These are phyloP conservation scores for Aphrocallistes beatrix DNA, from an alignment of 37 sponge, comb jelly and placozoan genomes.

Conservation along the genomic window DNA sequence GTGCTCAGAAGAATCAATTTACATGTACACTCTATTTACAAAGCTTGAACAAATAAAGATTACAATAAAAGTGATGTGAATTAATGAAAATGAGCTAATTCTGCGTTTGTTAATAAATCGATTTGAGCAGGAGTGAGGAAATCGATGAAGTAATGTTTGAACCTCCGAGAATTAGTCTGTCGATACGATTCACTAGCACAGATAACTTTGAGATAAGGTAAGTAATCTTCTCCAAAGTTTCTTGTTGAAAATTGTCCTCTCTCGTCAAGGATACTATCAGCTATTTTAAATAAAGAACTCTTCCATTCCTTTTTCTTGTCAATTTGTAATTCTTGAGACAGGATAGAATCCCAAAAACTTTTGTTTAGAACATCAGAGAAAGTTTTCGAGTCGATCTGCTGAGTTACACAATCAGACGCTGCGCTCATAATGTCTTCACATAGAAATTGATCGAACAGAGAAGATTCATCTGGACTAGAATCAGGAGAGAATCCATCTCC, in stretches of 20 bases:
- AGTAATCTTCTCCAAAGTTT: neutral
- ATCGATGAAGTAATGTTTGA: neutral
- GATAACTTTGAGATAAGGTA: neutral
- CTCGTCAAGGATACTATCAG: neutral
- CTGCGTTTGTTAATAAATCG: neutral
- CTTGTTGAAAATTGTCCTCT: neutral
- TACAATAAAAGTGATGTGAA: neutral
- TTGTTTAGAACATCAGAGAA: neutral
- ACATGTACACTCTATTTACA: neutral
- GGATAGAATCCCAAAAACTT: neutral
- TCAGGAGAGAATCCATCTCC: constrained; percentile 16
- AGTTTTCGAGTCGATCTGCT: neutral
- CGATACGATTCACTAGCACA: neutral
- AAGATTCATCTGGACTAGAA: neutral
- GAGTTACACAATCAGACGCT: neutral
- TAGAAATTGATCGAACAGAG: neutral
- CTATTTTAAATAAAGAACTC: neutral
- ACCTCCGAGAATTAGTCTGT: neutral
- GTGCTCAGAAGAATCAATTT: neutral
- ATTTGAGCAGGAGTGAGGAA: neutral
- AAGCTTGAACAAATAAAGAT: neutral
- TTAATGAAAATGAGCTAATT: neutral
- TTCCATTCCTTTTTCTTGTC: neutral
- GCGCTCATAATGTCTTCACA: neutral
- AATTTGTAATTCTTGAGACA: neutral